phyloP scores from a whole-genome alignment of 2,113 vertebrate genomes.

The Zapornia atra region DNA sequence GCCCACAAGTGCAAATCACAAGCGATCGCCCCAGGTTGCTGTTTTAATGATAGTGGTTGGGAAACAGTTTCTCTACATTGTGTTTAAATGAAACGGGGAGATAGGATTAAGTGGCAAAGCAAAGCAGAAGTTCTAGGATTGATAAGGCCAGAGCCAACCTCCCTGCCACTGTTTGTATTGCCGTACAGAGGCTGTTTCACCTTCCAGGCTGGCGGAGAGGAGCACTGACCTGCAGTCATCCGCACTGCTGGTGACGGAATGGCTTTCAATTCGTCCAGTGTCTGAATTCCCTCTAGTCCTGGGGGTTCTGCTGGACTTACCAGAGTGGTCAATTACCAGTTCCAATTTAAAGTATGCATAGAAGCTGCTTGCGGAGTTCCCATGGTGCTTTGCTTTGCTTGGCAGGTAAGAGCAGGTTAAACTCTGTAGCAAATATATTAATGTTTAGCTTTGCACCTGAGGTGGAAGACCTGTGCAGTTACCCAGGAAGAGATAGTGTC shows the following conservation, averaged over 20 bases:
- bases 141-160: not conserved
- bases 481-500: not conserved
- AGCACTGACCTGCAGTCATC: not conserved
- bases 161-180: fast-evolving
- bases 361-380: not conserved
- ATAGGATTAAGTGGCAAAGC: not conserved
- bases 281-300: not conserved
- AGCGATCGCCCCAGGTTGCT: not conserved
- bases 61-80: not conserved
- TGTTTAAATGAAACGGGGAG: not conserved
- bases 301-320: fast-evolving
- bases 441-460: not conserved
- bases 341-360: not conserved
- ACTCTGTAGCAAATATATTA: not conserved
- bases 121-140: not conserved
- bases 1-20: not conserved
- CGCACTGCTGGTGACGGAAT: fast-evolving
- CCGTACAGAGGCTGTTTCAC: not conserved
- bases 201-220: not conserved
- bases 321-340: not conserved
- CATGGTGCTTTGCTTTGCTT: no score
- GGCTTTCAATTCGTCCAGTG: fast-evolving
- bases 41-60: not conserved
- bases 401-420: not conserved
- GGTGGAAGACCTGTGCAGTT: not conserved